Evolutionary conservation across 2,113 vertebrate species (phyloP).

Genomic region (Phaethon lepturus): DNA sequence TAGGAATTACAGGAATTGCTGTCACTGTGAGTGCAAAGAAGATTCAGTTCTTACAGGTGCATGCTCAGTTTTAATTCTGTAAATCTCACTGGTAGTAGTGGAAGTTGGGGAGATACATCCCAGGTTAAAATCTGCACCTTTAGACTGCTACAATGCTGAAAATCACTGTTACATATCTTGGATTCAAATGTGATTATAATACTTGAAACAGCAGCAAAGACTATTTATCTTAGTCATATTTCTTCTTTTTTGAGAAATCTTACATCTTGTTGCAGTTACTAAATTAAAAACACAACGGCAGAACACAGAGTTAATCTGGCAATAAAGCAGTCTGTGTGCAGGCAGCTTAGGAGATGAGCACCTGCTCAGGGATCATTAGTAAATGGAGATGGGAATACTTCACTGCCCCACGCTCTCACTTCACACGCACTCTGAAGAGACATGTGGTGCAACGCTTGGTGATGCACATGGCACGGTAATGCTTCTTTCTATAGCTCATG

Average conservation of each 20-base stretch:
- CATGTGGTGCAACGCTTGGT: not conserved
- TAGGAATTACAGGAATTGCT: not conserved
- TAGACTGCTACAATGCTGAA: not conserved
- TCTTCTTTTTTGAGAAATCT: not conserved
- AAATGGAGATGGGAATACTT: not conserved
- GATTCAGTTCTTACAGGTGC: not conserved
- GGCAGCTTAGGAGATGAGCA: not conserved
- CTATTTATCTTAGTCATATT: not conserved
- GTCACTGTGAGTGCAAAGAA: not conserved
- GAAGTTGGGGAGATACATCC: not conserved
- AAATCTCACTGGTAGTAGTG: not conserved
- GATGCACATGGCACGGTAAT: not conserved
- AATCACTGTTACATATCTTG: not conserved
- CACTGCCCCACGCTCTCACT: not conserved
- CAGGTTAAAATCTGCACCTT: not conserved
- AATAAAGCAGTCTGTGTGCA: not conserved
- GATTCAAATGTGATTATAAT: not conserved
- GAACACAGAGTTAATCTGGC: not conserved
- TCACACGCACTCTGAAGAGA: conserved; percentile 4
- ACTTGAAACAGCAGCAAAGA: not conserved
- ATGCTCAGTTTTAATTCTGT: not conserved
- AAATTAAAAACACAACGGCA: not conserved
- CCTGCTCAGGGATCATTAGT: conserved; percentile 26
- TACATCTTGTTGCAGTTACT: not conserved
- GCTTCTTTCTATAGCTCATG: not conserved